Base-by-base conservation (phyloP, 2,113 vertebrate species). In the Tapirus terrestris region DNA sequence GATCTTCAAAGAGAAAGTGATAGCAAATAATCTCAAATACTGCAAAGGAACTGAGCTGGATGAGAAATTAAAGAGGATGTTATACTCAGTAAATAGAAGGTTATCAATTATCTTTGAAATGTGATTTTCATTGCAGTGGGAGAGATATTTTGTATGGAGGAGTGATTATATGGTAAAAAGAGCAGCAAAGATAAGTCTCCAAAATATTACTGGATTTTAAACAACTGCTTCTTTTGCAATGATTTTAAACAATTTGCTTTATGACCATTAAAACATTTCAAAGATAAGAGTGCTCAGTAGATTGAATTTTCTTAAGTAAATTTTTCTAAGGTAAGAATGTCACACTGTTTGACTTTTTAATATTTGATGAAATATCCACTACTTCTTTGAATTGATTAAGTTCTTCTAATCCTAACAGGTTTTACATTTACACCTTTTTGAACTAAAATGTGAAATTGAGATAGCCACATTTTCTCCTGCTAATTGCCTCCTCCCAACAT, bases 241-340 rank as follows among this genome's bases (percentile, higher is more conserved):
- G 2, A 8, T 72, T 93, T 82, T 48, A 95, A 93, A 91, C 27
- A 9, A 93, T 81, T 85, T 96, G 18, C 58, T 91, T 65, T 36
- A 10, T 95, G 88, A 81, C 53, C 33, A 97, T 93, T 86, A 65
- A 18, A 93, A 48, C 23, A 77, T 82, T 92, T 97, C 56, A 97
- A 67, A 95, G 72, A 84, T 67, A 91, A 93, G 20, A 53, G 6
- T 92, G 91, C 72, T 39, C 8, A 91, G 31, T 53, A 95, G 20
- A 36, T 45, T 56, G 39, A 43, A 43, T 48, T 97, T 91, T 91
- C 45, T 89, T 96, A 73, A 84, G 27, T 63, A 89, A 53, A 58
- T 81, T 97, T 89, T 93, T 12, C 65, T 93, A 75, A 39, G 67
- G 29, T 86, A 91, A 12, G 6, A 60, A 48, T 80, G 51, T 68